phyloP scores from a whole-genome alignment of 2,113 vertebrate genomes.

The Calonectris borealis region DNA sequence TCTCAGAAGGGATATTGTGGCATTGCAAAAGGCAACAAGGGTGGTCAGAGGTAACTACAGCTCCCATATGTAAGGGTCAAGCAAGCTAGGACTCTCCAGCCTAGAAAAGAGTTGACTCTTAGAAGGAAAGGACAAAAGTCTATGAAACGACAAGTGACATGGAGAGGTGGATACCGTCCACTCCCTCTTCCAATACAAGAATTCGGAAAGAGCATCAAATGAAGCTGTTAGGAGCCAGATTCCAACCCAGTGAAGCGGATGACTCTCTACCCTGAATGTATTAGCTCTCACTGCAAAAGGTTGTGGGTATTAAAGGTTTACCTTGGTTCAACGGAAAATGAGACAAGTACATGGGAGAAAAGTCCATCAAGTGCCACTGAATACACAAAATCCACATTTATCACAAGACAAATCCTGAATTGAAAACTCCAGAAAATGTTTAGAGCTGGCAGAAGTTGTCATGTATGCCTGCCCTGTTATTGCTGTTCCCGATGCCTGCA shows the following conservation, averaged over 20 bases:
- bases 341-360: neutral
- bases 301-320: neutral
- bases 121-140: neutral
- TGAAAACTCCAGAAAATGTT: neutral
- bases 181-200: neutral
- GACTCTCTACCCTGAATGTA: neutral
- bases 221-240: neutral
- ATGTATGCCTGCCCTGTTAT: neutral
- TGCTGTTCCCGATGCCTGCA: neutral
- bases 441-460: neutral
- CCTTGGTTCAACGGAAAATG: neutral
- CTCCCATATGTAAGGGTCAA: neutral
- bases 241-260: neutral
- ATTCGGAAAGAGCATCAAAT: neutral
- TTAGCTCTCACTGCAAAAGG: neutral
- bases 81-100: neutral
- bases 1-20: neutral
- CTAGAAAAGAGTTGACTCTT: neutral
- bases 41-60: too few species aligned
- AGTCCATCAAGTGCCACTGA: neutral
- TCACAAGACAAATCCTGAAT: neutral
- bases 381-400: neutral
- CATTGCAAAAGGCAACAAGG: neutral
- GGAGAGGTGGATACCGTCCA: neutral
- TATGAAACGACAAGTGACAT: neutral